Base-by-base conservation (phyloP, 2,797 vertebrate genomes). In the Alectoris magna region DNA sequence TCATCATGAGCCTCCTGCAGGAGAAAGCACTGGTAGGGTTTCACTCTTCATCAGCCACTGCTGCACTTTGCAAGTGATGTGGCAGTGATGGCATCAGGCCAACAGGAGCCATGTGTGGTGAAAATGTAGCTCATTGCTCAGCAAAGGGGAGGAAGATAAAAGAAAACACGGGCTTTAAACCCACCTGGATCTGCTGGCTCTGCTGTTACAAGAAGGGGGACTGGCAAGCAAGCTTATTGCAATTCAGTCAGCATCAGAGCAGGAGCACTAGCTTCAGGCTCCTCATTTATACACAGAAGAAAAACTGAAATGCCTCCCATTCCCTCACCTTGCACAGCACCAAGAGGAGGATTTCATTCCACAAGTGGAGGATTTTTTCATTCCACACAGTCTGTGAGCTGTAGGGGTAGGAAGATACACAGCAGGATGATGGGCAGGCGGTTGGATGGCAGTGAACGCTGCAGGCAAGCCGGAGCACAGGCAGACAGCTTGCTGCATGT, bases 51-150 rank as follows among this genome's bases (percentile, higher is more conserved):
- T 56, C 90, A 90, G 39, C 38, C 0, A 31, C 41, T 34, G 67
- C 53, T 23, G 49, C 11, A 15, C 6, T 3, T 27, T 2, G 0
- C 0, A 1, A 55, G 49, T 26, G 70, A 75, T n/a, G 36, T 11
- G 51, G 83, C 34, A 69, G 56, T 72, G 55, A 31, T 1, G 41
- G 62, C 48, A 9, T 0, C 0, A 0, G 46, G 63, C 73, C 51
- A 36, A 5, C 0, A 0, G 49, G 49, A 88, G 41, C 2, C 19
- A 15, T 11, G 29, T 5, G 11, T 9, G 67, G 70, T 26, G 68
- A 75, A 90, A 93, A 67, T 15, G 39, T 23, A 94, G 56, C 63
- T 78, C 38, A 36, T 13, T 23, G 8, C 26, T 71, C 60, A 66
- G 1, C 38, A 39, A 67, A 82, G 29, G 34, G 70, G 46, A 79